Conservation (phyloP, 2,113 vertebrate genomes). For the Pollimyrus isidori region DNA sequence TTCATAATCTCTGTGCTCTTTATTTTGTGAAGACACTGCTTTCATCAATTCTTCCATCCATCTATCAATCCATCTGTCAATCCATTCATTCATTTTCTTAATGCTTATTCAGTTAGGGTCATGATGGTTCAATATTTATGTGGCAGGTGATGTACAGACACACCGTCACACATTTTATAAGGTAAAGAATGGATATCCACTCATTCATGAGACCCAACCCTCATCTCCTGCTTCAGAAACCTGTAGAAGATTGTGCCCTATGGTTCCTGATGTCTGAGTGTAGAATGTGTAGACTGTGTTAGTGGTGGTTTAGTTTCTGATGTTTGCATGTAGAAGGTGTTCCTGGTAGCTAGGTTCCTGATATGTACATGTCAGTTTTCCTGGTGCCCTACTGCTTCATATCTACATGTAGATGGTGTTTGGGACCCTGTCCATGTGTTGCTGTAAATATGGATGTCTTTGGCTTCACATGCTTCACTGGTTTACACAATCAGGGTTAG, state of each 20-base stretch:
- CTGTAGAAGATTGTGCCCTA: not conserved
- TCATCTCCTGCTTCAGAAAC: not conserved
- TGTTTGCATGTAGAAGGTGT: not conserved
- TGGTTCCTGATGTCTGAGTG: not conserved
- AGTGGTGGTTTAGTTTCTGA: not conserved
- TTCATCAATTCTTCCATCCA: not conserved
- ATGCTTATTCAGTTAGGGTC: not conserved
- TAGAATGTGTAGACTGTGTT: not conserved
- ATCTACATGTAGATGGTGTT: not conserved
- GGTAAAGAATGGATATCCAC: not conserved
- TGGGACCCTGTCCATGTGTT: not conserved
- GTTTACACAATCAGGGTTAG: not conserved
- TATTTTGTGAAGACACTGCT: not conserved
- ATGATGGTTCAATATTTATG: not conserved
- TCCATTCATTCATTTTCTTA: not conserved
- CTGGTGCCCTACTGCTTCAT: not conserved
- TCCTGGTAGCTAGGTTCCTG: not conserved
- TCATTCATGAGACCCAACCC: not conserved
- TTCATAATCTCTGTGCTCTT: not conserved
- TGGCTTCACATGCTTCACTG: not conserved
- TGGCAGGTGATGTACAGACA: not conserved
- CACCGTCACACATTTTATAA: not conserved
- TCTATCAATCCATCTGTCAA: not conserved
- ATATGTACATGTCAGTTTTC: not conserved
- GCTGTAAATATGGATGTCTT: not conserved